Base-by-base conservation (phyloP, 2,888 invertebrate species). In the Hypolimnas misippus region DNA sequence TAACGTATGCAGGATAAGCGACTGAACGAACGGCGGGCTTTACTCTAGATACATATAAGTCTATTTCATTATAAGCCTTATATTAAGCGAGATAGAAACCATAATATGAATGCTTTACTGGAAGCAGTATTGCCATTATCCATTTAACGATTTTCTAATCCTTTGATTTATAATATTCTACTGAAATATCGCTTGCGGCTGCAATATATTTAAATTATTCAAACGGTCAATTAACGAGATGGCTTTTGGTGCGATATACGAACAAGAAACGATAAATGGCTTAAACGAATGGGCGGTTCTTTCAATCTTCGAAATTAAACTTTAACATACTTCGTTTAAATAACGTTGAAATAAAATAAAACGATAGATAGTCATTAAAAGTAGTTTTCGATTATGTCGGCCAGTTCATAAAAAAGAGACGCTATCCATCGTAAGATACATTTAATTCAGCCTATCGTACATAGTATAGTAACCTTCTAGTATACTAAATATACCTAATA, bases 161-260 rank as follows among this genome's bases (percentile, higher is more conserved):
- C 90, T 87, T 87, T 92, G 92, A 92, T 92, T 92, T 92, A 92
- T 89, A 87, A 84, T 82, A 84, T 78, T 77, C 81, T 73, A 78
- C 66, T 86, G 86, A 89, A 82, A 90, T 89, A 90, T 86, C 81
- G 86, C 87, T 81, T 76, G 73, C 77, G 86, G 83, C 82, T 82
- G 86, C 86, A 81, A 87, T 92, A 80, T 88, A 89, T 91, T 89
- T 87, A 86, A 91, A 91, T 91, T 91, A 90, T 87, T 85, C 86
- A 73, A 83, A 76, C 85, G 87, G 89, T 90, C 92, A 91, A 92
- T 92, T 92, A 91, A 87, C 89, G 78, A 76, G 83, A 90, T 91
- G 81, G 90, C 86, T 87, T 87, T 87, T 81, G 74, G 76, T 71
- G 68, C 69, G 65, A 64, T 66, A 57, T 65, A 49, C 52, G 66